Evolutionary conservation across 1,140 invertebrate species (phyloP), one percentile per base, ranked within the genome.

Genomic region (Tetraneura akinire): DNA sequence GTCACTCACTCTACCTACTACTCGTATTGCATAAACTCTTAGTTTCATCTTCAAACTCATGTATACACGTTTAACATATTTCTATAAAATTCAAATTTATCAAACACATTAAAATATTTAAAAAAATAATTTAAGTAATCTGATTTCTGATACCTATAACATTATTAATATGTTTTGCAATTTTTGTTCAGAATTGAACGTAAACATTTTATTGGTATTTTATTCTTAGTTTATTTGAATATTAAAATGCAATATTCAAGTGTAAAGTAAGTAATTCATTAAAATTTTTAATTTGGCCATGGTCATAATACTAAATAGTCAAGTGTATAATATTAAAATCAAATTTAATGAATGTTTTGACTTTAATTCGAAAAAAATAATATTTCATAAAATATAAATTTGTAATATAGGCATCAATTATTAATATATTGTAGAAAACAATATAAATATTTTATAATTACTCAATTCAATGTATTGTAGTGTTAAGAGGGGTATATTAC

Each of bases 251-350:
- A 21, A 42, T 45, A 57, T 3, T 37, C 8, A 37, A 37, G 3
- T 37, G 32, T 3, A 37, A 37, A 66, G n/a, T 29, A 18, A 45
- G 11, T 21, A 45, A 42, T 23, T 16, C 10, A 45, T 21, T 66
- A 21, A 13, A 11, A 66, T 21, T 13, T 16, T 23, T 21, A 37
- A n/a, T 66, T 66, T 66, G 37, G 64, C 21, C 64, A 66, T 66
- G n/a, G 32, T 66, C 64, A 66, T 66, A n/a, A 62, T 13, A 60
- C 57, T 26, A 16, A 62, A 14, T n/a, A 11, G n/a, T 66, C 32
- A 66, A 21, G 32, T n/a, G 29, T 42, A 64, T 49, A 55, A 21
- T 64, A 42, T 42, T 37, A 66, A 42, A 18, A 66, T 42, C 18
- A 37, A 13, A 66, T n/a, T 13, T 0, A 21, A 16, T 23, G 10